A percentile compares a stretch with the other conserved stretches of the same genome.
These are phyloP conservation scores for Forficula auricularia DNA, from an alignment of 1,140 invertebrate species.

Conservation along the genomic window DNA sequence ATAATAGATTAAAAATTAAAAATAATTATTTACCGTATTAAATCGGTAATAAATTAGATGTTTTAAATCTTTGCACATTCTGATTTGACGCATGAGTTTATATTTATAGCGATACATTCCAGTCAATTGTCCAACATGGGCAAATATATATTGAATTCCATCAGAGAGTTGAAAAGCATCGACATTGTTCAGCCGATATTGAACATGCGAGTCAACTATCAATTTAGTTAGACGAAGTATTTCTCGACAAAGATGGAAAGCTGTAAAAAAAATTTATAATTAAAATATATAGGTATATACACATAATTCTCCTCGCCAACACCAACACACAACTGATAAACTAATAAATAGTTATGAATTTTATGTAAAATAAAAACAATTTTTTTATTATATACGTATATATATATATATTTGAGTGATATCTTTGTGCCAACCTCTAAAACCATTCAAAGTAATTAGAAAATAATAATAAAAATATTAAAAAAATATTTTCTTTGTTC, in stretches of 20 bases:
- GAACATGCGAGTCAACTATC: slow-evolving; percentile 97
- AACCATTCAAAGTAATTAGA: too few species aligned
- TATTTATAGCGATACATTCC: slow-evolving; percentile 99
- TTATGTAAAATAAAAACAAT: too few species aligned
- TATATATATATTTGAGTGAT: too few species aligned
- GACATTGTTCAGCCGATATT: slow-evolving; percentile 97
- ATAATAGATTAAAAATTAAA: slow-evolving; percentile 8
- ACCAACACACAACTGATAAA: too few species aligned
- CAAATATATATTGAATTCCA: slow-evolving; percentile 98
- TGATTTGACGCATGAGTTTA: slow-evolving; percentile 97
- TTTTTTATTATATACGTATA: too few species aligned
- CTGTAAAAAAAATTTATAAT: slow-evolving; percentile 32
- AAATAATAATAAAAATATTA: too few species aligned
- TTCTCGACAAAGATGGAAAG: slow-evolving; percentile 97
- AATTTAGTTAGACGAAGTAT: slow-evolving; percentile 93
- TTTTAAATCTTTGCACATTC: slow-evolving; percentile 99
- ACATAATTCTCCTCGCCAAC: not conserved
- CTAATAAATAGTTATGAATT: too few species aligned
- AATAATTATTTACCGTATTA: slow-evolving; percentile 67
- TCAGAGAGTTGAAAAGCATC: slow-evolving; percentile 98
- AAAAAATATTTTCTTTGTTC: too few species aligned
- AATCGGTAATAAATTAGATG: slow-evolving; percentile 99
- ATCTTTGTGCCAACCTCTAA: too few species aligned
- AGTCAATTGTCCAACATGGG: slow-evolving; percentile 96
- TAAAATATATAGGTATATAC: too few species aligned